A percentile compares a stretch with the other conserved stretches of the same genome.
Evolutionary conservation across 2,113 vertebrate species (phyloP).

Genomic region (Anser brachyrhynchus): DNA sequence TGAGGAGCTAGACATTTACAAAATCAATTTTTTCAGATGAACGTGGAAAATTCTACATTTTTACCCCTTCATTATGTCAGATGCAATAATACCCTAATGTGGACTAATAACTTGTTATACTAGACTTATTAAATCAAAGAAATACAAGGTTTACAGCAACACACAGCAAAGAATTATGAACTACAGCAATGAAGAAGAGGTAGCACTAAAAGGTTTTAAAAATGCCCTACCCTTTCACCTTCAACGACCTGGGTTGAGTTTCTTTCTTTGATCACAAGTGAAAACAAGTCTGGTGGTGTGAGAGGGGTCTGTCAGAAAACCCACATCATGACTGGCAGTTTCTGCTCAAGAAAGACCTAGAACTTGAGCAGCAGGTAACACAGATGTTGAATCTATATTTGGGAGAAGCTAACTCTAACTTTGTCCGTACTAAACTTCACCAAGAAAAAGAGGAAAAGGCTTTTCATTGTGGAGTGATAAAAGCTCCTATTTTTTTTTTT

Average conservation of each 20-base stretch:
- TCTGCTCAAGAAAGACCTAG: background rate
- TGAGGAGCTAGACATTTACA: background rate
- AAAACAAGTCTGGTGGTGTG: background rate
- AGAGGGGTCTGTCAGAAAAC: background rate
- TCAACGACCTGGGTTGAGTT: background rate
- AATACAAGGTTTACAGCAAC: background rate
- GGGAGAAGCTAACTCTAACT: background rate
- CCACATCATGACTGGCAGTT: background rate
- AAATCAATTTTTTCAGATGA: constrained; percentile 28
- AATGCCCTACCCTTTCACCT: constrained; percentile 8
- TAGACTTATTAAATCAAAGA: constrained; percentile 11
- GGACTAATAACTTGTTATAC: constrained; percentile 38
- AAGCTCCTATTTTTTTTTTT: background rate
- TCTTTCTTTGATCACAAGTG: constrained; percentile 35
- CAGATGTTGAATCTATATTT: background rate
- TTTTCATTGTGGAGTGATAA: background rate
- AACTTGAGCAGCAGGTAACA: background rate
- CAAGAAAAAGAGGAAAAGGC: background rate
- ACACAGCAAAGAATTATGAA: constrained; percentile 6
- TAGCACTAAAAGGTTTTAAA: background rate
- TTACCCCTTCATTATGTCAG: background rate
- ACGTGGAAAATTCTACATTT: constrained; percentile 36
- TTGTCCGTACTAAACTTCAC: background rate
- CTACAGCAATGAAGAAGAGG: background rate
- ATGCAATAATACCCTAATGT: constrained; percentile 38